Evolutionary conservation across 2,113 vertebrate species (phyloP).

Genomic region (Tachuris rubrigastra): DNA sequence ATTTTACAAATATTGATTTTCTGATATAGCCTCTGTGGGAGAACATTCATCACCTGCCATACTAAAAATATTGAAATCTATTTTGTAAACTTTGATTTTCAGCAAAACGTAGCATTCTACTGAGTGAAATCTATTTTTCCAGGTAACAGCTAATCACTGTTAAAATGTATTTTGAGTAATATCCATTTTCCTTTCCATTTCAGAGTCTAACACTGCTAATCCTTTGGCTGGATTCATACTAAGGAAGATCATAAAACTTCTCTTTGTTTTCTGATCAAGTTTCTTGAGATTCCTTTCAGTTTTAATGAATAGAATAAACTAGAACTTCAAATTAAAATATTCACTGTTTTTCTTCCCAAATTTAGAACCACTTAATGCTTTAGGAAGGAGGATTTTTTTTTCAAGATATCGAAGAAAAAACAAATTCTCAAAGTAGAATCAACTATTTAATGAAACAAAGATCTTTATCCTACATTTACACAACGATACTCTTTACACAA

Average conservation of each 20-base stretch:
- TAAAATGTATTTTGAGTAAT: not conserved
- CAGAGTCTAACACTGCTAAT: not conserved
- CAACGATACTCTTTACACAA: not conserved
- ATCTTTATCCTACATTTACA: not conserved
- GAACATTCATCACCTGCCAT: constrained; percentile 91
- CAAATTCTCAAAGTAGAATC: not conserved
- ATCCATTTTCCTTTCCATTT: constrained; percentile 8
- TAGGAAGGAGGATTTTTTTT: not conserved
- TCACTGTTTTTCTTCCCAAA: not conserved
- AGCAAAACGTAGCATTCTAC: constrained; percentile 40
- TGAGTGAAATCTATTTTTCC: constrained; percentile 42
- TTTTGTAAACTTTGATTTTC: constrained; percentile 68
- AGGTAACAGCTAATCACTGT: constrained; percentile 20
- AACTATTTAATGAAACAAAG: not conserved
- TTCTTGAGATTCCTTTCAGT: not conserved
- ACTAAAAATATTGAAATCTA: constrained; percentile 77
- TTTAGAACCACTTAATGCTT: not conserved
- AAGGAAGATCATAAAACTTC: not conserved
- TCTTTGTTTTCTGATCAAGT: not conserved
- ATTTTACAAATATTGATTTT: constrained; percentile 99
- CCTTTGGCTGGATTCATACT: not conserved
- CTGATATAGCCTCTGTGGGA: constrained; percentile 84
- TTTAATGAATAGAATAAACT: not conserved
- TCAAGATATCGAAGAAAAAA: not conserved
- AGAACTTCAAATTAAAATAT: not conserved